Evolutionary conservation across 2,888 invertebrate genomes (phyloP).

Genomic region (Dynastes hyllus): DNA sequence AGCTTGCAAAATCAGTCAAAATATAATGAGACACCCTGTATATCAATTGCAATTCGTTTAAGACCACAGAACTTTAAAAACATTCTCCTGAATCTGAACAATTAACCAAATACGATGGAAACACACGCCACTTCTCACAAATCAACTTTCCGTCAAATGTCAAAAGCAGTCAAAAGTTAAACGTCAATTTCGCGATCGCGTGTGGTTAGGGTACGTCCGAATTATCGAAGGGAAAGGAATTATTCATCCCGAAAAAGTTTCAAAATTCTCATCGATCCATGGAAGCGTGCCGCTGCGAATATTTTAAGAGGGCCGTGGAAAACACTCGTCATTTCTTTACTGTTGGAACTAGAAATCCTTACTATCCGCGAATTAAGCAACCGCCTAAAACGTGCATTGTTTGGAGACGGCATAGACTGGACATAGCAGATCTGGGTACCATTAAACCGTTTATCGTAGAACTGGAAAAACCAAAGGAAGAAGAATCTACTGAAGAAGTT

Average conservation of each 20-base stretch:
- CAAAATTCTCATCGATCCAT: neutral
- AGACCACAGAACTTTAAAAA: no score
- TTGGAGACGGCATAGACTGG: neutral
- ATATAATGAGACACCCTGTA: no score
- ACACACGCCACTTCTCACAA: neutral
- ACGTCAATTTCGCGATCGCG: no score
- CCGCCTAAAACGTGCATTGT: neutral
- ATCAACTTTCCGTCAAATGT: neutral
- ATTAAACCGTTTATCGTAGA: neutral
- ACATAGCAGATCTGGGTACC: neutral
- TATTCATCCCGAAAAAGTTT: no score
- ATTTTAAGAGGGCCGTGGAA: neutral
- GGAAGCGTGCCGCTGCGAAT: slow-evolving; percentile 17
- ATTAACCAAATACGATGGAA: no score
- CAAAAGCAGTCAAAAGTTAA: neutral
- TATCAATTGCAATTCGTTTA: no score
- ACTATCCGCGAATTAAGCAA: slow-evolving; percentile 2
- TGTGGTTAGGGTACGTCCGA: no score
- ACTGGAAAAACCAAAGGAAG: neutral
- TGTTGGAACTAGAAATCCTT: neutral
- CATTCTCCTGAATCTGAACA: no score
- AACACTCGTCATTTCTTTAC: neutral
- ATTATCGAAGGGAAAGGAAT: no score
- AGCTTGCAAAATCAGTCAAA: no score
- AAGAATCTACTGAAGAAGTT: neutral